Evolutionary conservation across 2,888 invertebrate species (phyloP).

Genomic region (Drosophila leonis): DNA sequence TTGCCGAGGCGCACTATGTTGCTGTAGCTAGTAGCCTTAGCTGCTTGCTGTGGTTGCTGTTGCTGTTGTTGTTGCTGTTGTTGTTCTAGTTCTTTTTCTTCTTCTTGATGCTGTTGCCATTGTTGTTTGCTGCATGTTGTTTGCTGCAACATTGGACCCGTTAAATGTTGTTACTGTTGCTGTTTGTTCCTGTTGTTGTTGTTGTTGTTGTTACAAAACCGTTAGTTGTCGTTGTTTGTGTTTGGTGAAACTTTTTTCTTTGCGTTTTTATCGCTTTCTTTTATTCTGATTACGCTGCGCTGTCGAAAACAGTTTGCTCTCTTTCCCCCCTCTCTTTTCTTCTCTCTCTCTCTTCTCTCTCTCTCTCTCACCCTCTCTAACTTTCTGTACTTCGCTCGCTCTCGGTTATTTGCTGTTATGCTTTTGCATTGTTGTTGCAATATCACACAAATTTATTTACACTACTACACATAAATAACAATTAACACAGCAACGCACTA

Average conservation of each 20-base stretch:
- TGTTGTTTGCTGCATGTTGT: conserved; percentile 76
- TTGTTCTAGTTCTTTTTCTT: conserved; percentile 51
- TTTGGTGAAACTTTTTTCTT: conserved; percentile 55
- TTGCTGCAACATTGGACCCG: conserved; percentile 81
- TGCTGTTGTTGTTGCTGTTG: conserved; percentile 18
- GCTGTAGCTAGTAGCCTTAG: conserved; percentile 57
- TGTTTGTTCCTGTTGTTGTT: conserved; percentile 33
- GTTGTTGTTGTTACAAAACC: conserved; percentile 63
- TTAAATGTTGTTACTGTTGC: conserved; percentile 57
- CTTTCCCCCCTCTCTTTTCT: neutral
- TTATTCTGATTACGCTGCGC: conserved; percentile 3
- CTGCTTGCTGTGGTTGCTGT: conserved; percentile 36
- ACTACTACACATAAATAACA: conserved; percentile 74
- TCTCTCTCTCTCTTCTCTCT: neutral
- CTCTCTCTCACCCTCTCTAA: conserved; percentile 4
- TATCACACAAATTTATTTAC: conserved; percentile 68
- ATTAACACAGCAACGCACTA: conserved; percentile 68
- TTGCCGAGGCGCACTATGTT: conserved; percentile 43
- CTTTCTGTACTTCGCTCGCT: conserved; percentile 10
- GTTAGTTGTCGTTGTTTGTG: conserved; percentile 70
- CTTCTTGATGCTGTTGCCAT: conserved; percentile 56
- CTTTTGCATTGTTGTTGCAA: conserved; percentile 55
- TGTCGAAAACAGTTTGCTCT: conserved; percentile 27
- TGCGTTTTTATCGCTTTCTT: neutral
- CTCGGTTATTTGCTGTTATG: conserved; percentile 38